Percentiles rank a stretch among this genome's conserved stretches.
These are phyloP conservation scores for Pseudotriccus pelzelni DNA, from an alignment of 2,797 vertebrate species.

Conservation along the genomic window DNA sequence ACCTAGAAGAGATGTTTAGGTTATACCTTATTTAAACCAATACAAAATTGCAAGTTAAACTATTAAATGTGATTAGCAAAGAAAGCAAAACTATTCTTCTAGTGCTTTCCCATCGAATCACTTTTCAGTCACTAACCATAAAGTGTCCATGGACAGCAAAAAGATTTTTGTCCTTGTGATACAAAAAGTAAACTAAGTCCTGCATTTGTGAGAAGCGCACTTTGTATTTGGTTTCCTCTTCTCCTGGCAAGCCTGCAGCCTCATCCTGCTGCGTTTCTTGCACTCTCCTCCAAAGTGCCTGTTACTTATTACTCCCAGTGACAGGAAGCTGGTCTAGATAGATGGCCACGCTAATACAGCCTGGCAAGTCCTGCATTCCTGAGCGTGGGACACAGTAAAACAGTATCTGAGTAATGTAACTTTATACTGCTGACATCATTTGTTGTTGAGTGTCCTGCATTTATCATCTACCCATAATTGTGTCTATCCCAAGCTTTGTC, in stretches of 20 bases:
- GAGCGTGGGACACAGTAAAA: not conserved
- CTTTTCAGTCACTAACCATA: not conserved
- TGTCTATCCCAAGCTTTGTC: not conserved
- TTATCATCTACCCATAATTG: not conserved
- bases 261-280: not conserved
- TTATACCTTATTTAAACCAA: not conserved
- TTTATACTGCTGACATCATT: not conserved
- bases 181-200: not conserved
- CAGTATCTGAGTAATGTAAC: not conserved
- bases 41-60: not conserved
- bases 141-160: not conserved
- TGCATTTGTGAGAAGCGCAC: not conserved
- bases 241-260: not conserved
- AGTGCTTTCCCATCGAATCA: not conserved
- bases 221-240: not conserved
- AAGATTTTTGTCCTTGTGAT: not conserved
- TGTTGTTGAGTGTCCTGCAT: not conserved
- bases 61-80: not conserved
- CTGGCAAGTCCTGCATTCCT: not conserved
- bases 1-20: slow-evolving; percentile 78
- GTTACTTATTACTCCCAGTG: not conserved
- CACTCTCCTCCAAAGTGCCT: not conserved
- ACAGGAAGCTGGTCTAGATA: not conserved
- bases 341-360: not conserved
- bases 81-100: not conserved